These are phyloP conservation scores for Passer domesticus DNA, from an alignment of 2,113 vertebrate genomes.

Conservation along the genomic window DNA sequence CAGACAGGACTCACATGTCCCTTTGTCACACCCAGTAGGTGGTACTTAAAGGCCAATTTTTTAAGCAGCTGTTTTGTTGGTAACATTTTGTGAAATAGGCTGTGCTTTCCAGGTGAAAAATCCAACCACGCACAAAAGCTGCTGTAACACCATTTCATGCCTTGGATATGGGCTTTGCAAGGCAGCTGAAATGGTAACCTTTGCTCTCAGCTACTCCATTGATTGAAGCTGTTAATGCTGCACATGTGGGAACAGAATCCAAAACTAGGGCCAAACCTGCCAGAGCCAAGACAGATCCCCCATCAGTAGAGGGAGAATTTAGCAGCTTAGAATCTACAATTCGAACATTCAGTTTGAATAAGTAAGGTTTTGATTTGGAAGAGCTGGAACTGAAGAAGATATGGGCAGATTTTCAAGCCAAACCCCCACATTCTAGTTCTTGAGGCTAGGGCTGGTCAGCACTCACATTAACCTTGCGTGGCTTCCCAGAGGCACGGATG, in stretches of 20 bases:
- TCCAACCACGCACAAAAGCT: not conserved
- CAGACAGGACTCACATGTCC: not conserved
- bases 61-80: not conserved
- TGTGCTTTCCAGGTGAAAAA: not conserved
- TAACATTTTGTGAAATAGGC: not conserved
- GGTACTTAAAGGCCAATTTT: not conserved
- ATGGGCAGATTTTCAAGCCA: not conserved
- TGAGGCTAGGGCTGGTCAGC: not conserved
- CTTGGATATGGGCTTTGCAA: not conserved
- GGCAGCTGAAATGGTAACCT: not conserved
- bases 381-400: not conserved
- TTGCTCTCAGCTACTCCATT: not conserved
- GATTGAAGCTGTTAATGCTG: not conserved
- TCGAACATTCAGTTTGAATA: not conserved
- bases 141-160: not conserved
- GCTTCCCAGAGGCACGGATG: not conserved
- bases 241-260: not conserved
- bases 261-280: not conserved
- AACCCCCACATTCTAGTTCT: not conserved
- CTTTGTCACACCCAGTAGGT: not conserved
- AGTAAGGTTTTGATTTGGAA: not conserved
- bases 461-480: fast-evolving
- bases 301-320: not conserved
- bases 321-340: not conserved
- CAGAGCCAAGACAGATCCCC: not conserved